These are phyloP conservation scores for Norana najaformis DNA, from an alignment of 2,888 invertebrate genomes.

Conservation along the genomic window DNA sequence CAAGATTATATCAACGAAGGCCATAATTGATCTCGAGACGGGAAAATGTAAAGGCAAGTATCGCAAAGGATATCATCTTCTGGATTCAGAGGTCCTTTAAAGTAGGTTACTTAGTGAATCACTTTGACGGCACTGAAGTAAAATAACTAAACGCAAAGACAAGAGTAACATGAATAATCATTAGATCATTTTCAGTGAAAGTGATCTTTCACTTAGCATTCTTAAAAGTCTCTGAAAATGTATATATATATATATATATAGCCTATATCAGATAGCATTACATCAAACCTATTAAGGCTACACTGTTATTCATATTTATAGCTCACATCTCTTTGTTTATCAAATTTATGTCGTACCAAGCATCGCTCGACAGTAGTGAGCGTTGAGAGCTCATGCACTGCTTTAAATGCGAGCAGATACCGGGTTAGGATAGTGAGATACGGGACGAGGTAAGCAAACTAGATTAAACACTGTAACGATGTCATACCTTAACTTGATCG, in stretches of 20 bases:
- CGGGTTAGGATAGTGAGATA: neutral
- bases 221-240: too few species aligned
- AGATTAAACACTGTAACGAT: neutral
- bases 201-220: too few species aligned
- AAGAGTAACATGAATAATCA: neutral
- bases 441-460: neutral
- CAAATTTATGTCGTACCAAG: too few species aligned
- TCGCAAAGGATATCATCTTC: too few species aligned
- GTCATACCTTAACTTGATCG: neutral
- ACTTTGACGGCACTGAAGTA: neutral
- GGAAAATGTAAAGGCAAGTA: slow-evolving; percentile 95
- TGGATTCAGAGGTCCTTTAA: neutral
- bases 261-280: neutral
- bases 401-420: neutral
- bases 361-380: neutral
- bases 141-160: neutral
- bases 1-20: slow-evolving; percentile 97
- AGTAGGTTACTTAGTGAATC: neutral
- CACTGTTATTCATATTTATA: neutral
- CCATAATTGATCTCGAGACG: slow-evolving; percentile 98
- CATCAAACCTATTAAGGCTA: neutral
- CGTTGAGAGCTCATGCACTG: too few species aligned
- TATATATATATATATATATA: too few species aligned
- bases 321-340: too few species aligned
- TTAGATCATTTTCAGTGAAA: too few species aligned